Conservation (phyloP, 2,113 vertebrate genomes). For the Datnioides undecimradiatus region DNA sequence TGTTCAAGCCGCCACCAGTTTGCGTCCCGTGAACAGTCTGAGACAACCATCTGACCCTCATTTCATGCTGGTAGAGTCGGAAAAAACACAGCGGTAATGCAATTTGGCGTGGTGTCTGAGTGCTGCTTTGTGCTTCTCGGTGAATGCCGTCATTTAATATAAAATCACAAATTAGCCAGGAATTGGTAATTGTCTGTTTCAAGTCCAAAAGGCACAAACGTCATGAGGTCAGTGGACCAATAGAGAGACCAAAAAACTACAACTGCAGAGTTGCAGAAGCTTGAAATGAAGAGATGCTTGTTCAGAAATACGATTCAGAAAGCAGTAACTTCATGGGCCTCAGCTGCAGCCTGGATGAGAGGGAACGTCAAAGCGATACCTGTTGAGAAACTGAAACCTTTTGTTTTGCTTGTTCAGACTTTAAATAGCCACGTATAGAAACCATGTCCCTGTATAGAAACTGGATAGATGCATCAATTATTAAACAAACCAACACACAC, state of each 20-base stretch:
- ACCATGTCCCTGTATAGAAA: too few species aligned
- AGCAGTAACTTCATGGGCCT: neutral
- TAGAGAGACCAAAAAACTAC: neutral
- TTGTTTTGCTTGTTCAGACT: neutral
- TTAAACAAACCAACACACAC: neutral
- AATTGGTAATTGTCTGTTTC: slow-evolving; percentile 34
- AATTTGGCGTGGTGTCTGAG: slow-evolving; percentile 16
- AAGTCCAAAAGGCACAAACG: neutral
- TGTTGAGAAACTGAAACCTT: neutral
- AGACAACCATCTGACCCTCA: slow-evolving; percentile 58
- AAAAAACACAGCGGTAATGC: slow-evolving; percentile 32
- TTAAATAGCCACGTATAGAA: too few species aligned
- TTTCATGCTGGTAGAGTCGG: slow-evolving; percentile 22
- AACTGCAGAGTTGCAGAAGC: neutral
- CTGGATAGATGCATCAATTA: neutral
- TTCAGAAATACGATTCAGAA: slow-evolving; percentile 1
- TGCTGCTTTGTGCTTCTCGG: slow-evolving; percentile 28
- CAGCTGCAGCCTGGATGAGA: neutral
- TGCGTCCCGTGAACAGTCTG: slow-evolving; percentile 27
- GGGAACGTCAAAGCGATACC: neutral
- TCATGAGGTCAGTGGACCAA: slow-evolving; percentile 20
- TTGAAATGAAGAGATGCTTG: neutral
- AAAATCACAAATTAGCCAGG: slow-evolving; percentile 30
- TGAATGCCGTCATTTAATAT: slow-evolving; percentile 32
- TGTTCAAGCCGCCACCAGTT: slow-evolving; percentile 42